Evolutionary conservation across 2,888 invertebrate species (phyloP), one percentile per base, ranked within the genome.

Genomic region (Desoria tigrina): DNA sequence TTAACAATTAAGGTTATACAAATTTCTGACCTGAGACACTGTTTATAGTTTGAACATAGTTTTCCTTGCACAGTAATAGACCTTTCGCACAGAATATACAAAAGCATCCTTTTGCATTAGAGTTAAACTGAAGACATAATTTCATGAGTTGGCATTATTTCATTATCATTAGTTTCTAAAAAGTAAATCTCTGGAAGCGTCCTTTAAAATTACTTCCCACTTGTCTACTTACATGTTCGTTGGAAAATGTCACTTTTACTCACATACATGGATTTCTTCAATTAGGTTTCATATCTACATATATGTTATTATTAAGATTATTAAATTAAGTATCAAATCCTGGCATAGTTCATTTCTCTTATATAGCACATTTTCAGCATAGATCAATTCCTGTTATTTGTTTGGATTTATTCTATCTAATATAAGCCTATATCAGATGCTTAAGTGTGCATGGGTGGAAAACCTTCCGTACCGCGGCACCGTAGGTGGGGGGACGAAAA

Each of bases 281-380:
- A 11, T 11, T 32, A 32, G 32, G 32, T 32, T 4, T n/a, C n/a
- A n/a, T n/a, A n/a, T n/a, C n/a, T n/a, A n/a, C n/a, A n/a, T n/a
- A n/a, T n/a, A n/a, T n/a, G 4, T 11, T 32, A 7, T 11, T 32
- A 32, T 4, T 32, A 7, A 32, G 32, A 7, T 32, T 32, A 32
- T 32, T 32, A 32, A 11, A 32, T 32, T 32, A 32, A 32, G 32
- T 32, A 45, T 45, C 45, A 18, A 45, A 45, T 45, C 21, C 9
- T 45, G 45, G 45, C 45, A 45, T 45, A 45, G 45, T 45, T 45
- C 16, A 18, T 45, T 45, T 21, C 45, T 16, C 45, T 11, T 45
- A 18, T 55, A 55, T 55, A 55, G 55, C 55, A 55, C 55, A 55
- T 55, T 55, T 32, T 55, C 55, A 55, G 55, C 55, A 55, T 55